Evolutionary conservation across 1,140 invertebrate species (phyloP).

Genomic region (Rhynchophorus ferrugineus): DNA sequence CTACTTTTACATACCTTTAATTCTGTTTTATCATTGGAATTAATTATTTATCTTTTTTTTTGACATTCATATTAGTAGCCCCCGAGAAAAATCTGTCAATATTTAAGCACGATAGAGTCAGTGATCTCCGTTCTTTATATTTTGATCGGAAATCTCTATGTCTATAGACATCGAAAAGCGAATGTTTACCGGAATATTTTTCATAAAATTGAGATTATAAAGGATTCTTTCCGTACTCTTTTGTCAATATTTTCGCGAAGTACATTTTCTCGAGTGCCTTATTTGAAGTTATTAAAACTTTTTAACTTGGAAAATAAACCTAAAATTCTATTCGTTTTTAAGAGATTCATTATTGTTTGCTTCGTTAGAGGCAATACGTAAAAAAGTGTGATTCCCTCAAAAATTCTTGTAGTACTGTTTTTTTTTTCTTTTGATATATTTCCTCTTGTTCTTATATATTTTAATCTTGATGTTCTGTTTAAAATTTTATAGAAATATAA

Average conservation of each 20-base stretch:
- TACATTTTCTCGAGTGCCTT: not conserved
- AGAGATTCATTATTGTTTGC: not conserved
- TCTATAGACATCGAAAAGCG: slow-evolving; percentile 35
- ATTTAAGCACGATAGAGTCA: slow-evolving; percentile 34
- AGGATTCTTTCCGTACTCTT: slow-evolving; percentile 28
- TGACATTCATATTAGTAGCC: too few relatives aligned
- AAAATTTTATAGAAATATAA: too few relatives aligned
- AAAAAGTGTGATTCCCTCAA: not conserved
- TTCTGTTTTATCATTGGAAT: too few relatives aligned
- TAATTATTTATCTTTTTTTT: too few relatives aligned
- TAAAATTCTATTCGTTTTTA: not conserved
- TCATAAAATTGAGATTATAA: slow-evolving; percentile 38
- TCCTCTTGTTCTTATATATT: too few relatives aligned
- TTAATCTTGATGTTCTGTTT: too few relatives aligned
- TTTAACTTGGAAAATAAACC: not conserved
- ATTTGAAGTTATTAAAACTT: not conserved
- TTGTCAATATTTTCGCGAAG: slow-evolving; percentile 30
- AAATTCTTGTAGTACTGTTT: too few relatives aligned
- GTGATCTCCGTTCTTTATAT: slow-evolving; percentile 31
- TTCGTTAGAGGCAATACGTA: not conserved
- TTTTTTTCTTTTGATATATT: too few relatives aligned
- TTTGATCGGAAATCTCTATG: slow-evolving; percentile 36
- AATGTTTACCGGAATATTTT: slow-evolving; percentile 37
- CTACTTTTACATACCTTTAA: too few relatives aligned
- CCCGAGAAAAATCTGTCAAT: slow-evolving; percentile 34